Evolutionary conservation across 2,797 vertebrate species (phyloP).

Genomic region (Propithecus deckenii): DNA sequence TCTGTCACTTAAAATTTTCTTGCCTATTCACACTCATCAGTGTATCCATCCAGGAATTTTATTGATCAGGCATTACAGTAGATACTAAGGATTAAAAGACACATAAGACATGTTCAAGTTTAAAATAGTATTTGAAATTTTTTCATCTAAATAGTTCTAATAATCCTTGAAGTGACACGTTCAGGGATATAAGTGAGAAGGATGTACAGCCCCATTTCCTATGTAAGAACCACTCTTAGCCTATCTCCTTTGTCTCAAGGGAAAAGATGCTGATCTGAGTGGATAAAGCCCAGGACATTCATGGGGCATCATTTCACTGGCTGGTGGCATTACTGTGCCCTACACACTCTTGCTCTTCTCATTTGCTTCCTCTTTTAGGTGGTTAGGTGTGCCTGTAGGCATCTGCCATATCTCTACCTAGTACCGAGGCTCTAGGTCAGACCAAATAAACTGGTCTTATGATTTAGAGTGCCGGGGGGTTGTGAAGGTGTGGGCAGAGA

Average conservation of each 20-base stretch:
- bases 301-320: too few relatives aligned
- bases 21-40: neutral
- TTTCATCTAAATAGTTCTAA: neutral
- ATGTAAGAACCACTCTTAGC: neutral
- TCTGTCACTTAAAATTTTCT: neutral
- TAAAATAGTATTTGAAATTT: neutral
- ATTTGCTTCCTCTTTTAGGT: neutral
- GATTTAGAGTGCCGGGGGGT: neutral
- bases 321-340: neutral
- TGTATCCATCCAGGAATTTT: neutral
- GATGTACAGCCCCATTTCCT: neutral
- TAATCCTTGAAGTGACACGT: neutral
- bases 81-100: neutral
- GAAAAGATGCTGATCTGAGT: neutral
- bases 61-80: accelerated
- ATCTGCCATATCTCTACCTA: neutral
- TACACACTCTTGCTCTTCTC: neutral
- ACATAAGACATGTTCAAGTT: neutral
- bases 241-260: neutral
- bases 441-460: accelerated
- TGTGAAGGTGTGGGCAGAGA: neutral
- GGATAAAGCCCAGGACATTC: neutral
- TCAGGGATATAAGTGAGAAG: neutral
- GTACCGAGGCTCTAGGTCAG: neutral
- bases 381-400: neutral